Evolutionary conservation across 1,140 invertebrate species (phyloP).

Genomic region (Cotesia chilonis): DNA sequence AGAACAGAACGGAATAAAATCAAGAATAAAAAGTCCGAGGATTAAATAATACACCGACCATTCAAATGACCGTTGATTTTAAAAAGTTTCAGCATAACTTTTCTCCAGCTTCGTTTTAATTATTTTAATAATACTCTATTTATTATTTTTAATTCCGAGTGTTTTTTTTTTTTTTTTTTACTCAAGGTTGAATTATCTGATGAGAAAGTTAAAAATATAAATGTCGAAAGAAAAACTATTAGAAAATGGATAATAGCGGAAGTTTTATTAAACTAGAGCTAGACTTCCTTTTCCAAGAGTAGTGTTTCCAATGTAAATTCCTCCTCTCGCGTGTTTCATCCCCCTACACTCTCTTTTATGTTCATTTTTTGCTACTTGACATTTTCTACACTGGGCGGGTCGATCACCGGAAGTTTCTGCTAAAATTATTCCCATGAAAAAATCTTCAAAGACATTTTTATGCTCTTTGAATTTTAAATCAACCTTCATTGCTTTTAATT

Average conservation of each 20-base stretch:
- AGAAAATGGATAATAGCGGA: slow-evolving; percentile 1
- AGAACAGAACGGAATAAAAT: slow-evolving; percentile 21
- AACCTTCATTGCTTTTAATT: background rate
- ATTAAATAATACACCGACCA: slow-evolving; percentile 40
- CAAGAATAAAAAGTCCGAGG: slow-evolving; percentile 38
- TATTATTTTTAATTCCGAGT: background rate
- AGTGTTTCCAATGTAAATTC: slow-evolving; percentile 47
- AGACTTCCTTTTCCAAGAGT: slow-evolving; percentile 19
- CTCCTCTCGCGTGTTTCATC: slow-evolving; percentile 43
- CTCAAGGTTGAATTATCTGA: no score
- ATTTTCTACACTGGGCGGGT: background rate
- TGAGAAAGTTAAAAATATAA: no score
- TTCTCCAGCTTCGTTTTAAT: background rate
- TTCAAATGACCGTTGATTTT: slow-evolving; percentile 2
- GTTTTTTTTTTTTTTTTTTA: no score
- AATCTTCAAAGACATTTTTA: slow-evolving; percentile 24
- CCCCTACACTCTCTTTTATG: slow-evolving; percentile 32
- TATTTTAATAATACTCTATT: slow-evolving; percentile 13
- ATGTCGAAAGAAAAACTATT: slow-evolving; percentile 37
- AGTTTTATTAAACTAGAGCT: slow-evolving; percentile 22
- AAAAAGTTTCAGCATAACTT: background rate
- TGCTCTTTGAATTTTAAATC: slow-evolving; percentile 33
- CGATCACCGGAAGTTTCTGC: slow-evolving; percentile 34
- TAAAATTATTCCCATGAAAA: slow-evolving; percentile 34
- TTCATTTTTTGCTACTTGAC: slow-evolving; percentile 2